A percentile compares a stretch with the other conserved stretches of the same genome.
phyloP scores from a whole-genome alignment of 2,113 vertebrate genomes.

The Brachypteracias leptosomus region DNA sequence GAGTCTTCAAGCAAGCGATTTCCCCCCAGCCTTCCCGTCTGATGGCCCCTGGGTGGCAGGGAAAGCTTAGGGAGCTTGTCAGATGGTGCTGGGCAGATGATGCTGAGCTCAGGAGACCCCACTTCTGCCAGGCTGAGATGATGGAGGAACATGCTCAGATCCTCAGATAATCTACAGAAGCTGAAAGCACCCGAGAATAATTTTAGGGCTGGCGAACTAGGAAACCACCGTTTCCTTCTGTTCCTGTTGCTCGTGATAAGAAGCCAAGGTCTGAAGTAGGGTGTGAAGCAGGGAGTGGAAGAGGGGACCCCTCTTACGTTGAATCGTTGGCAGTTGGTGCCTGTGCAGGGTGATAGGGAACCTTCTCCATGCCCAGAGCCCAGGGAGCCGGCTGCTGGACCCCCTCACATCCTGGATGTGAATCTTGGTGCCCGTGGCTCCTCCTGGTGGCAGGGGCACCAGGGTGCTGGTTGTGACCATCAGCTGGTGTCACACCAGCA shows the following conservation, averaged over 20 bases:
- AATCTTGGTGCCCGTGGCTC: not conserved
- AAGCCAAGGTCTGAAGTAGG: not conserved
- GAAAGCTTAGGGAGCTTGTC: not conserved
- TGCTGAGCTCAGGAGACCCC: not conserved
- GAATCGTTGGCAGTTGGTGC: accelerated
- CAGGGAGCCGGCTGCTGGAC: accelerated
- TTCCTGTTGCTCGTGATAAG: not conserved
- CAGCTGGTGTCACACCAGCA: accelerated
- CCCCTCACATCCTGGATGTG: accelerated
- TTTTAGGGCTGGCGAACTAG: not conserved
- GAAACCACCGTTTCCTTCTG: slow-evolving; percentile 19
- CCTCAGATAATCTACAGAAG: not conserved
- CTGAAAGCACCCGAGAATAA: not conserved
- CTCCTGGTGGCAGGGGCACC: not conserved
- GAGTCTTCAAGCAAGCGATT: not conserved
- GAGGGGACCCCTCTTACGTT: not conserved
- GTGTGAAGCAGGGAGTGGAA: not conserved
- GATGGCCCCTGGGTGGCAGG: not conserved
- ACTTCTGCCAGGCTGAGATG: not conserved
- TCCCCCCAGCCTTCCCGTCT: not conserved
- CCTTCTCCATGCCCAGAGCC: not conserved
- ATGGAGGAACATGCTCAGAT: accelerated
- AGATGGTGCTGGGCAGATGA: not conserved
- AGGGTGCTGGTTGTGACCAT: not conserved
- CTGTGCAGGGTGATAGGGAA: not conserved